These are phyloP conservation scores for Papilio polytes DNA, from an alignment of 1,140 invertebrate species.

Conservation along the genomic window DNA sequence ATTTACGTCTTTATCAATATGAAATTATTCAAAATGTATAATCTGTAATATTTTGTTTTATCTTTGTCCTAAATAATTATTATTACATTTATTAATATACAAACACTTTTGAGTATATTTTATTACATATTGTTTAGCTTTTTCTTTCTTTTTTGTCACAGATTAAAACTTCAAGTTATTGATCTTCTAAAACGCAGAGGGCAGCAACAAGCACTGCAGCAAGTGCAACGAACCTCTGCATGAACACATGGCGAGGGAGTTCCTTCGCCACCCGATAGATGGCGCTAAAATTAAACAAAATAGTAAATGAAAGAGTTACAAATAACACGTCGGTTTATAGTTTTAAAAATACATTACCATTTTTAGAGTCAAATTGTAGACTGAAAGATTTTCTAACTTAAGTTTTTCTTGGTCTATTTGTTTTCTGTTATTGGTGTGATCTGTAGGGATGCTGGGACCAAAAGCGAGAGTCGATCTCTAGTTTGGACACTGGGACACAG, in stretches of 20 bases:
- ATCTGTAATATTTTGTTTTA: too few relatives aligned
- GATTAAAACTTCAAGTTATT: slow-evolving; percentile 10
- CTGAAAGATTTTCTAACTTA: background rate
- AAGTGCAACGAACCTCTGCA: slow-evolving; percentile 47
- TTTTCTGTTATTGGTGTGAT: background rate
- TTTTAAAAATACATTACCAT: slow-evolving; percentile 1
- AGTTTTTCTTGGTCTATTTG: background rate
- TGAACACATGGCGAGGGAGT: slow-evolving; percentile 42
- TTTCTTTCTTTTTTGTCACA: background rate
- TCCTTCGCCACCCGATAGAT: slow-evolving; percentile 59
- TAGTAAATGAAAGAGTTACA: background rate
- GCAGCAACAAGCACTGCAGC: slow-evolving; percentile 48
- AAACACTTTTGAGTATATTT: too few relatives aligned
- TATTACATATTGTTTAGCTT: too few relatives aligned
- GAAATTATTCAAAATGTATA: too few relatives aligned
- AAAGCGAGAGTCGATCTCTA: slow-evolving; percentile 45
- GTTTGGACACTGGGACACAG: slow-evolving; percentile 45
- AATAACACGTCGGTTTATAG: background rate
- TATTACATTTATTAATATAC: too few relatives aligned
- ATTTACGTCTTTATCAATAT: too few relatives aligned
- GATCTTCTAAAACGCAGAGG: slow-evolving; percentile 22
- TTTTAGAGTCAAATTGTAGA: background rate
- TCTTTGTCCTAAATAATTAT: too few relatives aligned
- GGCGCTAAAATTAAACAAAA: slow-evolving; percentile 48
- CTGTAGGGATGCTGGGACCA: slow-evolving; percentile 43